Evolutionary conservation across 2,797 vertebrate genomes (phyloP).

Genomic region (Brachymystax lenok): DNA sequence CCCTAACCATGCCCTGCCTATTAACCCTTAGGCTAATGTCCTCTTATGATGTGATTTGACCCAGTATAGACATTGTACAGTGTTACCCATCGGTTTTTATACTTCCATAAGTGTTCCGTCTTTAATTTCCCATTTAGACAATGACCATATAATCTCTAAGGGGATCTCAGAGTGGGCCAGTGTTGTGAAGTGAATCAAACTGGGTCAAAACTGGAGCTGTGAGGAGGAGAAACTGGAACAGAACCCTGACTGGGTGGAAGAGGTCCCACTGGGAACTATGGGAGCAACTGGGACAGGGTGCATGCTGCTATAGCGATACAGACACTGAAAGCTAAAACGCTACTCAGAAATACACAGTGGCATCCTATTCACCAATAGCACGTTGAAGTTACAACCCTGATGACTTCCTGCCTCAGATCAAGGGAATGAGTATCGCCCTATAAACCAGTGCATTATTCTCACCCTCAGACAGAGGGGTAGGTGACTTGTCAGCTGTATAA

Average conservation of each 20-base stretch:
- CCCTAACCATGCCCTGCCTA: constrained; percentile 6
- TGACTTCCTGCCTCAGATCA: neutral
- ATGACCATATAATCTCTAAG: constrained; percentile 26
- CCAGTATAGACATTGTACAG: constrained; percentile 4
- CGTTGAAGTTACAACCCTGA: neutral
- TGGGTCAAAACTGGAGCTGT: constrained; percentile 69
- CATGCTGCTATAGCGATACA: constrained; percentile 75
- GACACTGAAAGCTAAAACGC: constrained; percentile 55
- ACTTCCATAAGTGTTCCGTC: neutral
- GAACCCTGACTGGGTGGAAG: constrained; percentile 71
- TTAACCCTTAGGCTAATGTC: constrained; percentile 37
- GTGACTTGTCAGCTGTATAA: constrained; percentile 54
- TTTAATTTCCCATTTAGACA: neutral
- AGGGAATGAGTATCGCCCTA: constrained; percentile 10
- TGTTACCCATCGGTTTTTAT: neutral
- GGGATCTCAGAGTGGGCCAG: constrained; percentile 20
- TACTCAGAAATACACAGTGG: constrained; percentile 51
- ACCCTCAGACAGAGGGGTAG: constrained; percentile 30
- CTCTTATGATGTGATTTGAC: constrained; percentile 43
- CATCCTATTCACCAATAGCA: constrained; percentile 38
- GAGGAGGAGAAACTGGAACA: constrained; percentile 69
- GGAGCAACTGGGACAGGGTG: constrained; percentile 70
- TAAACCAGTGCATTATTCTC: constrained; percentile 8
- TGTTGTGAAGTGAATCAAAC: constrained; percentile 58
- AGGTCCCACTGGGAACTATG: constrained; percentile 63